Percentiles rank a stretch among this genome's conserved stretches.
Evolutionary conservation across 1,140 invertebrate genomes (phyloP).

Genomic region (Hydropsyche tenuis): DNA sequence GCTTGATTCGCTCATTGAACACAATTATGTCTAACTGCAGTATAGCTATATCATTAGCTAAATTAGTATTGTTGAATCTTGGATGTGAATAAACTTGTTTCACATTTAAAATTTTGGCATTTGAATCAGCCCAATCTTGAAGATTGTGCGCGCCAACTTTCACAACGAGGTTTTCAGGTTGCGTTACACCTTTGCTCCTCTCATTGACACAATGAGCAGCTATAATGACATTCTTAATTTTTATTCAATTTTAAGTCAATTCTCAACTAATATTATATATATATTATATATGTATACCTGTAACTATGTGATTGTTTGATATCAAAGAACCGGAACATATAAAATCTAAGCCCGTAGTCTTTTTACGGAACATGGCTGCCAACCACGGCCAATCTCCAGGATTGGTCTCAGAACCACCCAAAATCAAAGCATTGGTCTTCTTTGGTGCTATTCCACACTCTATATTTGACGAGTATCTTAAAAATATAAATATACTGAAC

Average conservation of each 20-base stretch:
- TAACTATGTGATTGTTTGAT: conserved; percentile 53
- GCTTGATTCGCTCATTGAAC: conserved; percentile 52
- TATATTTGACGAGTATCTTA: not conserved
- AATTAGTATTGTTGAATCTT: conserved; percentile 33
- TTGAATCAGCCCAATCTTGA: conserved; percentile 50
- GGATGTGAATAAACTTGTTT: conserved; percentile 4
- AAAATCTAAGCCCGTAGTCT: conserved; percentile 50
- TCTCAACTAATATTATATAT: no score
- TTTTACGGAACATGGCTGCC: conserved; percentile 47
- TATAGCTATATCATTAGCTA: conserved; percentile 42
- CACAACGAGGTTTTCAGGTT: conserved; percentile 48
- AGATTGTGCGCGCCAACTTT: conserved; percentile 54
- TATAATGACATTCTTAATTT: not conserved
- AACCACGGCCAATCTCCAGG: conserved; percentile 49
- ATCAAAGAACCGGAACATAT: conserved; percentile 54
- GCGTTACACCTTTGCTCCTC: not conserved
- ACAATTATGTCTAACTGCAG: conserved; percentile 25
- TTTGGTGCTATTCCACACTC: conserved; percentile 24
- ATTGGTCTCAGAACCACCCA: conserved; percentile 36
- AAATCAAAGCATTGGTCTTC: conserved; percentile 38
- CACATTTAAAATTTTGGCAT: conserved; percentile 51
- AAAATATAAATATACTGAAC: not conserved
- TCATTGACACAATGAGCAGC: conserved; percentile 45
- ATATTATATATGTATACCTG: no score
- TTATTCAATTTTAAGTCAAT: no score